Evolutionary conservation across 2,113 vertebrate genomes (phyloP).

Genomic region (Notothenia rossii): DNA sequence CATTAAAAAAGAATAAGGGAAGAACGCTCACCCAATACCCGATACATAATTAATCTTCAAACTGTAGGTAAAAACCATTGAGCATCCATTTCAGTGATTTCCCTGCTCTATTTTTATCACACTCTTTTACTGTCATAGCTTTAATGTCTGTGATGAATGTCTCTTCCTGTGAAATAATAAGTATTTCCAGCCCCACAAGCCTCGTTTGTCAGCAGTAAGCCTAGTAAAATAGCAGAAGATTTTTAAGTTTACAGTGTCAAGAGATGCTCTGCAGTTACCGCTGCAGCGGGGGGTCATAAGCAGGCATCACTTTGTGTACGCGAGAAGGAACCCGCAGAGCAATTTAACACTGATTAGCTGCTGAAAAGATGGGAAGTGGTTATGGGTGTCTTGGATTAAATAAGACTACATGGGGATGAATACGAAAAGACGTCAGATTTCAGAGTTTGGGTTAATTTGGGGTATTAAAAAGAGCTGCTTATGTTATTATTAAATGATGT

Average conservation of each 20-base stretch:
- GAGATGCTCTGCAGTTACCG: conserved; percentile 39
- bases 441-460: neutral
- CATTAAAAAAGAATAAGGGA: neutral
- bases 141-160: conserved; percentile 40
- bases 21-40: neutral
- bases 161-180: conserved; percentile 38
- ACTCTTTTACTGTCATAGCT: conserved; percentile 27
- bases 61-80: conserved; percentile 6
- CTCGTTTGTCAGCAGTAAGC: conserved; percentile 12
- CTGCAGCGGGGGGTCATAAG: conserved; percentile 56
- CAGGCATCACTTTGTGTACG: conserved; percentile 47
- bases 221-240: conserved; percentile 27
- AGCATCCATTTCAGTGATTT: conserved; percentile 6
- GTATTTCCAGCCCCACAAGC: conserved; percentile 9
- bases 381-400: conserved; percentile 35
- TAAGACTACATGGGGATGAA: conserved; percentile 20
- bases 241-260: conserved; percentile 33
- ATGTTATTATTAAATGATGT: conserved; percentile 4
- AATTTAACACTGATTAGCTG: conserved; percentile 62
- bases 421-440: conserved; percentile 2
- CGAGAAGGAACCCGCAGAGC: conserved; percentile 45
- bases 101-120: neutral
- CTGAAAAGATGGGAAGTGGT: conserved; percentile 53
- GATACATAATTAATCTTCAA: neutral
- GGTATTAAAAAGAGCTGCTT: conserved; percentile 1